phyloP scores from a whole-genome alignment of 2,888 invertebrate genomes.

The Pemphredon lugubris region DNA sequence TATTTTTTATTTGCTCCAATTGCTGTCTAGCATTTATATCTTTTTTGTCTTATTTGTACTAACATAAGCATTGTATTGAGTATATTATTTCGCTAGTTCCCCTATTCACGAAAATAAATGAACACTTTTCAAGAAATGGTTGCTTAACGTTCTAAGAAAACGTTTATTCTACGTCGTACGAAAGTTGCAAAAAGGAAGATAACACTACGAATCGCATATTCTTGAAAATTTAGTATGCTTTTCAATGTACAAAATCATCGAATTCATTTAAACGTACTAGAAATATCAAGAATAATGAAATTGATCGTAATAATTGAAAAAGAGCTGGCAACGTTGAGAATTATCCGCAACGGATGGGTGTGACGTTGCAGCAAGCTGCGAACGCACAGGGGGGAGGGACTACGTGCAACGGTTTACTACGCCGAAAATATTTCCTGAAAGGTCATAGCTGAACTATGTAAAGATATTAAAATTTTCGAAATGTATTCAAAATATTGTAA shows the following conservation, averaged over 20 bases:
- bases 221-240: no score
- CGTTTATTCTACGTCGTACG: conserved; percentile 11
- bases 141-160: background rate
- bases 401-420: conserved; percentile 38
- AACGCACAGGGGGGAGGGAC: conserved; percentile 42
- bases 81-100: no score
- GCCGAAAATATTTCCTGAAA: conserved; percentile 9
- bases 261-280: conserved; percentile 9
- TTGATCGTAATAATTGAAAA: conserved; percentile 25
- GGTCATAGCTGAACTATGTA: background rate
- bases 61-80: no score
- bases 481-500: background rate
- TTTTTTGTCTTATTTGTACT: no score
- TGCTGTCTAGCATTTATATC: background rate
- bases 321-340: conserved; percentile 37
- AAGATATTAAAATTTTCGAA: no score
- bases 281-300: conserved; percentile 7
- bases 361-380: conserved; percentile 36
- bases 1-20: no score
- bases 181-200: no score
- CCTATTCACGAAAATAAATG: no score
- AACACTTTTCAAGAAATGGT: no score
- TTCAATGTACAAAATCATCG: no score
- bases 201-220: no score
- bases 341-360: conserved; percentile 43